Evolutionary conservation across 2,113 vertebrate genomes (phyloP).

Genomic region (Hemibagrus wyckioides): DNA sequence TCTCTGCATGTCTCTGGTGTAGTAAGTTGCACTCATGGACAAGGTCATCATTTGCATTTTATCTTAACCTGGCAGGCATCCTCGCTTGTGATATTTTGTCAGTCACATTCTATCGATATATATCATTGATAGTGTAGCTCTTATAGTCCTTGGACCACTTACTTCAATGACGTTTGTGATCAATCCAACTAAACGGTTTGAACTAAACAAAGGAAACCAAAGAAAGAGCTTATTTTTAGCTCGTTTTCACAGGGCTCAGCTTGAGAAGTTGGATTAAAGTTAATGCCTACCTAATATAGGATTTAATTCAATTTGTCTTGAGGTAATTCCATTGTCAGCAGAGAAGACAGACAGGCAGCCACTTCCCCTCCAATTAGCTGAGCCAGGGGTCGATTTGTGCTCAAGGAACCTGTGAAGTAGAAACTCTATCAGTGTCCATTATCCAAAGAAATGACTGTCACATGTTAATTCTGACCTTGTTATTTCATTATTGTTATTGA

Average conservation of each 20-base stretch:
- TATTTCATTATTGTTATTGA: conserved; percentile 56
- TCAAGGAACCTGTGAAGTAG: conserved; percentile 50
- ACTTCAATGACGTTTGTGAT: not conserved
- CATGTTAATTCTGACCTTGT: conserved; percentile 58
- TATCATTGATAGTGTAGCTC: not conserved
- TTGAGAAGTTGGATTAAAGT: conserved; percentile 27
- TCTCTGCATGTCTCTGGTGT: not conserved
- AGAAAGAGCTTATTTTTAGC: not conserved
- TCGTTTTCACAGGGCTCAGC: conserved; percentile 1
- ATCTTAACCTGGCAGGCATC: not conserved
- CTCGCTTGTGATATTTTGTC: not conserved
- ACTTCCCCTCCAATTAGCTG: conserved; percentile 50
- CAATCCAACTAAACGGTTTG: conserved; percentile 6
- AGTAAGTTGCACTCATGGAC: not conserved
- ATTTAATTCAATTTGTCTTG: conserved; percentile 40
- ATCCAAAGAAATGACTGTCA: conserved; percentile 50
- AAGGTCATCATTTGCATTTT: not conserved
- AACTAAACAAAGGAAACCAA: conserved; percentile 24
- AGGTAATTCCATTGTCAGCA: conserved; percentile 44
- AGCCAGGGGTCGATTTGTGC: conserved; percentile 65
- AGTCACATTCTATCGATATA: not conserved
- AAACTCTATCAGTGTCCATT: conserved; percentile 56
- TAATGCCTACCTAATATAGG: conserved; percentile 44
- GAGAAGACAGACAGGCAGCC: conserved; percentile 44
- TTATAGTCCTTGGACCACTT: not conserved